Conservation (phyloP, 1,140 invertebrate species). For the Drosophila mayri region DNA sequence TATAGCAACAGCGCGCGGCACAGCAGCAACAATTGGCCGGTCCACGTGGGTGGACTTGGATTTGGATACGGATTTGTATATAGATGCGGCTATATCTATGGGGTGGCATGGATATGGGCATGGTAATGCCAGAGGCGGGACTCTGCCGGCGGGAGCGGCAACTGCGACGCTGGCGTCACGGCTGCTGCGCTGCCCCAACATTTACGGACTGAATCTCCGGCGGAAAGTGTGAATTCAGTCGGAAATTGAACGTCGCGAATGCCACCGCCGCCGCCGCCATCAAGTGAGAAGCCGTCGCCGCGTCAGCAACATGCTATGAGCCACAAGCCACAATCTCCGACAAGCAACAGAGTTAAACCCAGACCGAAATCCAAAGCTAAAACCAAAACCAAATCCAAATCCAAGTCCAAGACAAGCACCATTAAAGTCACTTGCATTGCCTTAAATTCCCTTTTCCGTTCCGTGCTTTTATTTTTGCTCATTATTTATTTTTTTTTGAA, state of each 20-base stretch:
- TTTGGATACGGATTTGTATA: constrained; percentile 26
- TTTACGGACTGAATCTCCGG: constrained; percentile 62
- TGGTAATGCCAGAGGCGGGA: constrained; percentile 5
- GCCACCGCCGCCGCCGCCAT: constrained; percentile 48
- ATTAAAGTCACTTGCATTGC: constrained; percentile 1
- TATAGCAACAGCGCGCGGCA: constrained; percentile 15
- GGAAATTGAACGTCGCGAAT: constrained; percentile 69
- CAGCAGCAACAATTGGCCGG: constrained; percentile 48
- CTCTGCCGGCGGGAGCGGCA: constrained; percentile 9
- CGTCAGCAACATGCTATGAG: constrained; percentile 12
- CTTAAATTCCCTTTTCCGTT: constrained; percentile 4
- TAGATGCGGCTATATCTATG: constrained; percentile 37
- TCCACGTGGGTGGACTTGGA: constrained; percentile 65
- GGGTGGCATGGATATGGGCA: constrained; percentile 42
- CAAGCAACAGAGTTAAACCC: not conserved
- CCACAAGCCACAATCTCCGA: not conserved
- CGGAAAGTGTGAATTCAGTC: constrained; percentile 74
- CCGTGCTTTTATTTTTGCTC: not conserved
- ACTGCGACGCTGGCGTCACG: constrained; percentile 18
- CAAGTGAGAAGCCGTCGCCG: constrained; percentile 36
- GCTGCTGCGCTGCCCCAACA: constrained; percentile 27
- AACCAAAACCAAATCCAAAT: not conserved
- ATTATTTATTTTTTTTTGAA: constrained; percentile 19
- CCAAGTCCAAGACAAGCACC: constrained; percentile 5
- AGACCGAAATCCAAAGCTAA: not conserved